Evolutionary conservation across 2,888 invertebrate genomes (phyloP).

Genomic region (Zootermopsis nevadensis): DNA sequence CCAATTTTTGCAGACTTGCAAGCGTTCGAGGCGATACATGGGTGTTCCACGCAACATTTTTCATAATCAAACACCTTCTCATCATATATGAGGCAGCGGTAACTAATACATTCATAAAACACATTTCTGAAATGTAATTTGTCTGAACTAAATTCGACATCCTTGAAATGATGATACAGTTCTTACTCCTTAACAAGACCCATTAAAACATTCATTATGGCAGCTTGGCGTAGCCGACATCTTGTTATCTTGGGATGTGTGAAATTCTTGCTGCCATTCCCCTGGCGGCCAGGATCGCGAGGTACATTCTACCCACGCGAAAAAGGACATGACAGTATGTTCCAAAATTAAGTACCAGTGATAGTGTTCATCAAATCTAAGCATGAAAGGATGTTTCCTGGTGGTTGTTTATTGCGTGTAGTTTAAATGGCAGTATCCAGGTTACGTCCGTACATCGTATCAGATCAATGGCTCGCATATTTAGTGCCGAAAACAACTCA

Average conservation of each 20-base stretch:
- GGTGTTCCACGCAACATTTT: neutral
- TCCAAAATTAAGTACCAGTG: neutral
- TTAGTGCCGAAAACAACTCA: no score
- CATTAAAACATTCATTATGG: neutral
- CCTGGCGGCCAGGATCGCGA: neutral
- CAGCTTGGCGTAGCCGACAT: neutral
- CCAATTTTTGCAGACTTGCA: neutral
- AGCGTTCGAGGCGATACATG: neutral
- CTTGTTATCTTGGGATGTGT: slow-evolving; percentile 23
- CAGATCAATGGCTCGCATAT: no score
- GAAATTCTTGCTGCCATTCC: neutral
- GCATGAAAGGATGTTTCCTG: no score
- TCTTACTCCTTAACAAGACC: neutral
- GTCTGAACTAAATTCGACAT: slow-evolving; percentile 21
- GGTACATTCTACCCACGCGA: neutral
- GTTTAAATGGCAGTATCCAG: no score
- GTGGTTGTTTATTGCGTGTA: no score
- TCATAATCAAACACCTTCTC: neutral
- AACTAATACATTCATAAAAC: neutral
- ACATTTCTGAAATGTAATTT: slow-evolving; percentile 19
- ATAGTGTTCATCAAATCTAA: no score
- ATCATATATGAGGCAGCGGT: no score
- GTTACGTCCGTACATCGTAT: no score
- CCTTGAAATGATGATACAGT: slow-evolving; percentile 14
- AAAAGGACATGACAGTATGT: neutral